Base-by-base conservation (phyloP, 2,113 vertebrate species). In the Gobius niger region DNA sequence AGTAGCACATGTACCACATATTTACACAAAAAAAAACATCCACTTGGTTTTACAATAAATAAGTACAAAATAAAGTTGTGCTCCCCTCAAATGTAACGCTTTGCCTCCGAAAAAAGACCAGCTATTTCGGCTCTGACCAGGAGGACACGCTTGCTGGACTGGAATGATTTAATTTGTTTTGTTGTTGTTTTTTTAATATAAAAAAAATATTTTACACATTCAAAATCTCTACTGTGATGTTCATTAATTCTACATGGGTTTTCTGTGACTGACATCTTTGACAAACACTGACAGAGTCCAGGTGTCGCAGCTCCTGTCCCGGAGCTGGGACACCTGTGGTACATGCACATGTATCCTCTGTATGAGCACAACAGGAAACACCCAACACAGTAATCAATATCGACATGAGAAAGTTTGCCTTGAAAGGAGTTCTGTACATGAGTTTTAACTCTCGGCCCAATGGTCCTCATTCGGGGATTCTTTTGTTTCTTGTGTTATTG, bases 41-140 rank as follows among this genome's bases (percentile, higher is more conserved):
- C 50, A 50, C 49, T 15, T 3, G 5, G n/a, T 6, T 57, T 40
- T 92, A 93, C 91, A 98, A 98, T 98, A 97, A 98, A 98, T 98
- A 96, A 96, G 95, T 97, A 98, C 91, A 98, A 97, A 96, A 96
- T 96, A 98, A 93, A 95, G 94, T 89, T 96, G 92, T 91, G 90
- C 92, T 90, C 89, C 87, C 69, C 90, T 90, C 95, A 94, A 94
- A 94, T 19, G 10, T 54, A 54, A 80, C 87, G 77, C 65, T 86
- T 82, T 79, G 88, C 88, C 85, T 90, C 95, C 93, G 93, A 96
- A 95, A 95, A 95, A 96, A 94, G 93, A 95, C 95, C 96, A 94
- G 95, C 95, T 95, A 92, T 96, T 96, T 96, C 93, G 92, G 95
- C 81, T 70, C 89, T 92, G 61, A 19, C n/a, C 9, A 3, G 60